A percentile compares a stretch with the other conserved stretches of the same genome.
phyloP scores from a whole-genome alignment of 2,113 vertebrate genomes.

The Tauraco erythrolophus region DNA sequence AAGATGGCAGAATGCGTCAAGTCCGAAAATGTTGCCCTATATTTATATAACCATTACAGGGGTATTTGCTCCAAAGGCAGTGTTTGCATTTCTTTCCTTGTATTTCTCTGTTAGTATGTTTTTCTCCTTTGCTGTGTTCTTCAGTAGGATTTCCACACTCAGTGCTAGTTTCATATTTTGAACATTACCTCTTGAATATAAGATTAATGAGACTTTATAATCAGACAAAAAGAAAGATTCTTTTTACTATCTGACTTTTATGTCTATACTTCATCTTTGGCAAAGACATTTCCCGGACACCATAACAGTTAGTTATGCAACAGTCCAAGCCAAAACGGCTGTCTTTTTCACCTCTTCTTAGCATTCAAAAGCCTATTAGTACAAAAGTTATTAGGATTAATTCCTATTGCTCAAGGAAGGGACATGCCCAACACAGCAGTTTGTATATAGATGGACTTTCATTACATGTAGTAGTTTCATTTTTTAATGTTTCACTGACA shows the following conservation, averaged over 20 bases:
- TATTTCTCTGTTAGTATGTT: not conserved
- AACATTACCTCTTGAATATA: not conserved
- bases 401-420: not conserved
- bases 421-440: not conserved
- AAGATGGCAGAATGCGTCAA: not conserved
- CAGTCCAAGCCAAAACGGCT: not conserved
- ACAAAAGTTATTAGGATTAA: not conserved
- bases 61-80: not conserved
- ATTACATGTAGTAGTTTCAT: not conserved
- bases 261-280: not conserved
- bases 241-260: not conserved
- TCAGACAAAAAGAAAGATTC: not conserved
- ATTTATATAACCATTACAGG: not conserved
- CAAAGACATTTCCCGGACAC: not conserved
- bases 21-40: not conserved
- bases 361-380: not conserved
- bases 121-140: not conserved
- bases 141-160: not conserved
- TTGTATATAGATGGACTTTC: not conserved
- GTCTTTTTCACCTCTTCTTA: not conserved
- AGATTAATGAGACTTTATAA: not conserved
- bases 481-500: not conserved
- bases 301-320: not conserved
- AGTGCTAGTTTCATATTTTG: not conserved
- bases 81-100: not conserved